Evolutionary conservation across 2,797 vertebrate species (phyloP), one percentile per base, ranked within the genome.

Genomic region (Poecilia wingei): DNA sequence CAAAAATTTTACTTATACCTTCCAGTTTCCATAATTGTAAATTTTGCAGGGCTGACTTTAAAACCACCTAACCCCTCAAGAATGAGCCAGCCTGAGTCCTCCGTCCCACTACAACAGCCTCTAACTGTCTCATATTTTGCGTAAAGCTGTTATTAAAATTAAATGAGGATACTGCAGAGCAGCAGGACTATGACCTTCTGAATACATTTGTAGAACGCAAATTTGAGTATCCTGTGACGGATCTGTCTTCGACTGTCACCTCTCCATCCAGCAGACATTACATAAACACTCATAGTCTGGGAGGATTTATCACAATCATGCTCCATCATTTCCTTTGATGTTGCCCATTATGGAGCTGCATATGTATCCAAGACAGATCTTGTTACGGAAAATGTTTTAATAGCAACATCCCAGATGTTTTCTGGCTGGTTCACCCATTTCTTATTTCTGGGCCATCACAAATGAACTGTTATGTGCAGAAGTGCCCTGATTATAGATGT

Each of bases 141-240:
- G 93, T 93, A 87, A 94, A 94, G 87, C 89, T 91, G 90, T 91
- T 89, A 94, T 95, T 91, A 89, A 87, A 94, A 94, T 94, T 93
- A 93, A 93, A 95, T 93, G 93, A 87, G 84, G 78, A 75, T 88
- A 90, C 90, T 80, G 87, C 87, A 86, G 86, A 90, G 89, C 88
- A 88, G 89, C 82, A 82, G 85, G 87, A 87, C 88, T 87, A 83
- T 94, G 93, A 95, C 94, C 93, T 95, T 94, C 89, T 92, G 88
- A 93, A 93, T 92, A 89, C 91, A 93, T 92, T 93, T 90, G 91
- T 89, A 81, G 85, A 91, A 91, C 83, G 74, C 81, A 91, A 84
- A 90, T 91, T 83, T 88, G 86, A 91, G 86, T 87, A 90, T 91
- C 89, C 82, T 59, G 90, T 93, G 93, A 93, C 87, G 87, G 92